phyloP scores from a whole-genome alignment of 2,797 vertebrate genomes.

The Anabas testudineus region DNA sequence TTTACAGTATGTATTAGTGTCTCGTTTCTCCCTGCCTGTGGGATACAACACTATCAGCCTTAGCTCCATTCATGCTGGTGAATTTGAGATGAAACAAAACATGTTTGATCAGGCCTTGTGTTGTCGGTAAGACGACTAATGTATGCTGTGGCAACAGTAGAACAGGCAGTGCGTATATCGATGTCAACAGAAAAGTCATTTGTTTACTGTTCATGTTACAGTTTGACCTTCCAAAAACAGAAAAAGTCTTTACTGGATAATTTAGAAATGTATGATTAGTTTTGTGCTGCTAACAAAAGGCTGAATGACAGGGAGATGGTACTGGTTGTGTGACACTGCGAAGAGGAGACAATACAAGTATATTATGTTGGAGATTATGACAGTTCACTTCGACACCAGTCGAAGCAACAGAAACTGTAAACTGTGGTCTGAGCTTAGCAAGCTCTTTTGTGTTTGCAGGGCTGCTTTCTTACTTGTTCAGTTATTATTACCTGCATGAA shows the following conservation, averaged over 20 bases:
- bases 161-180: constrained; percentile 3
- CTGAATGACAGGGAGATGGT: constrained; percentile 20
- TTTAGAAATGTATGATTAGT: constrained; percentile 21
- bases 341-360: constrained; percentile 3
- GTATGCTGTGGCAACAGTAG: constrained; percentile 2
- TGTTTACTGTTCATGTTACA: neutral
- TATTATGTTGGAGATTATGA: neutral
- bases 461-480: neutral
- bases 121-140: constrained; percentile 8
- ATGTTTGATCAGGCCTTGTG: neutral
- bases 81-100: constrained; percentile 25
- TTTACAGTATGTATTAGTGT: neutral
- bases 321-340: constrained; percentile 31
- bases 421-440: neutral
- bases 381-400: neutral
- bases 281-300: constrained; percentile 15
- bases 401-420: constrained; percentile 1
- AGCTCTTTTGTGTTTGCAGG: constrained; percentile 5
- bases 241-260: constrained; percentile 24
- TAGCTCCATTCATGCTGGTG: neutral
- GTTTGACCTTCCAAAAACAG: constrained; percentile 30
- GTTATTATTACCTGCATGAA: neutral
- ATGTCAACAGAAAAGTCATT: neutral
- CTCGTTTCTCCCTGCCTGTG: neutral
- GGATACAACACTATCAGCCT: constrained; percentile 1